These are phyloP conservation scores for Syngnathus typhle DNA, from an alignment of 2,113 vertebrate genomes.

Conservation along the genomic window DNA sequence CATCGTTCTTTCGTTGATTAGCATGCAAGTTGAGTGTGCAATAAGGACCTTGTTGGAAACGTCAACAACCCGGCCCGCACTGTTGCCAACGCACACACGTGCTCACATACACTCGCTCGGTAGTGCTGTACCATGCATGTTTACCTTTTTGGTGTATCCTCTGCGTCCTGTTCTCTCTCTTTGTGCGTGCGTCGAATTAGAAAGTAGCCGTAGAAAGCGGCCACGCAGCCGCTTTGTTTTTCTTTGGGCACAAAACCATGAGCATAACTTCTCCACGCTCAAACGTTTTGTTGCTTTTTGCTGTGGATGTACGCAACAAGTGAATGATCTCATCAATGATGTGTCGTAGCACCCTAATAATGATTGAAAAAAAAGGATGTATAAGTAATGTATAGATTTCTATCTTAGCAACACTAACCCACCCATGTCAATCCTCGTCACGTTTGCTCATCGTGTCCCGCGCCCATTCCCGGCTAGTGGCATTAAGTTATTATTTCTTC, in stretches of 20 bases:
- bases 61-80: constrained; percentile 39
- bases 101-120: constrained; percentile 43
- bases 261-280: constrained; percentile 34
- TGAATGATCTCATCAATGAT: constrained; percentile 44
- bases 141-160: constrained; percentile 55
- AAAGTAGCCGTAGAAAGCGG: constrained; percentile 53
- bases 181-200: constrained; percentile 48
- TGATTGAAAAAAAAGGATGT: constrained; percentile 17
- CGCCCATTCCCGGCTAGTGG: constrained; percentile 46
- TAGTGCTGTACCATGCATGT: constrained; percentile 67
- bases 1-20: constrained; percentile 37
- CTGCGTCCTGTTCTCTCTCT: constrained; percentile 53
- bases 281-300: constrained; percentile 50
- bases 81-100: constrained; percentile 38
- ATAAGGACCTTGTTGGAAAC: constrained; percentile 44
- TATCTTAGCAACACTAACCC: not conserved
- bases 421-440: constrained; percentile 23
- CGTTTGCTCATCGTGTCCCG: not conserved
- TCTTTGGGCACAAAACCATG: constrained; percentile 39
- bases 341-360: constrained; percentile 66
- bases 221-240: constrained; percentile 47
- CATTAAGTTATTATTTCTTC: constrained; percentile 67
- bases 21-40: constrained; percentile 70
- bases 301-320: constrained; percentile 55
- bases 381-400: not conserved